Evolutionary conservation across 2,113 vertebrate genomes (phyloP).

Genomic region (Otus sunia): DNA sequence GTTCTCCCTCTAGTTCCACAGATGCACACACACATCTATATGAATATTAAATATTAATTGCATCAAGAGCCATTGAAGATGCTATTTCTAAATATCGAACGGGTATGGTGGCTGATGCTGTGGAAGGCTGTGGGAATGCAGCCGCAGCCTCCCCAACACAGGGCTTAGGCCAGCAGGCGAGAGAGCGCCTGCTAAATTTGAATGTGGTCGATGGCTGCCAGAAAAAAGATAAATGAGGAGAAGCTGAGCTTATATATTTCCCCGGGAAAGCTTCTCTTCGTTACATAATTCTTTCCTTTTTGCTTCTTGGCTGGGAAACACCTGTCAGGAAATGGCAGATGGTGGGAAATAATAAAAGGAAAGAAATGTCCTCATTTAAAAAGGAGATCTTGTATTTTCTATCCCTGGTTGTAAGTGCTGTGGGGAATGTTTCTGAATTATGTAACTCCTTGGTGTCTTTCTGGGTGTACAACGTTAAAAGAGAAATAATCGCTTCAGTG

Average conservation of each 20-base stretch:
- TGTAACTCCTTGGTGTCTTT: conserved; percentile 20
- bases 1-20: background rate
- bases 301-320: conserved; percentile 33
- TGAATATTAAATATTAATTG: background rate
- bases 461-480: background rate
- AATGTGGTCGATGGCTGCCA: background rate
- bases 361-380: conserved; percentile 43
- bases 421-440: conserved; percentile 4
- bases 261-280: background rate
- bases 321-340: conserved; percentile 53
- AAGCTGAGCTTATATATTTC: conserved; percentile 13
- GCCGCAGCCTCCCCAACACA: background rate
- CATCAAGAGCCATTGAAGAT: background rate
- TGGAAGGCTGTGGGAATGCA: background rate
- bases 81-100: background rate
- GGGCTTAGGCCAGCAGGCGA: background rate
- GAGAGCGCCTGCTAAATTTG: background rate
- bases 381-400: conserved; percentile 38
- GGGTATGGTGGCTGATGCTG: background rate
- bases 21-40: background rate
- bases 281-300: conserved; percentile 54
- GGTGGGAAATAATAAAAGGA: conserved; percentile 48
- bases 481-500: background rate
- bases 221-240: background rate
- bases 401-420: conserved; percentile 8